phyloP scores from a whole-genome alignment of 1,140 invertebrate species.

The Pogonognathellus flavescens region DNA sequence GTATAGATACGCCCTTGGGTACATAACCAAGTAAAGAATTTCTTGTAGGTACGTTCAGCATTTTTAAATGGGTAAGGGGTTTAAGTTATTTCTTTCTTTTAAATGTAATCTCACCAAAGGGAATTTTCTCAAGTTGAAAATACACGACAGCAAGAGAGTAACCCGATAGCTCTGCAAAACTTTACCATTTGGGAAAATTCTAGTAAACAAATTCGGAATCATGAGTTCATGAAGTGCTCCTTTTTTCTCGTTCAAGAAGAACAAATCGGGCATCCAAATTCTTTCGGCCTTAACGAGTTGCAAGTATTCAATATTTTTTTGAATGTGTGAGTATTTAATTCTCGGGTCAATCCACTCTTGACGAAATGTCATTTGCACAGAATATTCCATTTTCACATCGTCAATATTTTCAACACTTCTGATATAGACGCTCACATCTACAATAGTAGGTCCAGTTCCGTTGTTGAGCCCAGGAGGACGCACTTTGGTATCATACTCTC shows the following conservation, averaged over 20 bases:
- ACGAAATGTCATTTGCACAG: conserved; percentile 58
- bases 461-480: conserved; percentile 45
- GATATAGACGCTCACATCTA: conserved; percentile 40
- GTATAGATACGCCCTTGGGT: too few species aligned
- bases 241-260: conserved; percentile 61
- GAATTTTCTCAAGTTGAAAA: conserved; percentile 73
- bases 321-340: conserved; percentile 51
- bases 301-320: conserved; percentile 49
- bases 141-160: conserved; percentile 71
- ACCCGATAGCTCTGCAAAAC: conserved; percentile 57
- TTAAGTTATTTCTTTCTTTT: too few species aligned
- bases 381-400: conserved; percentile 60
- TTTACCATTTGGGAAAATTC: conserved; percentile 58
- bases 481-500: conserved; percentile 54
- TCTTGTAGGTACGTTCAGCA: not conserved
- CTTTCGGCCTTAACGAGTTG: not conserved
- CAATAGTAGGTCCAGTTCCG: conserved; percentile 37
- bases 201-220: conserved; percentile 57
- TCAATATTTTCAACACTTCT: conserved; percentile 59
- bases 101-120: conserved; percentile 72
- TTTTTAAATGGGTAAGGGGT: too few species aligned
- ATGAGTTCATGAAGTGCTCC: conserved; percentile 55
- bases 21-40: too few species aligned
- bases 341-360: conserved; percentile 60
- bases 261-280: conserved; percentile 62